Percentiles rank a stretch among this genome's conserved stretches.
Evolutionary conservation across 2,113 vertebrate genomes (phyloP).

Genomic region (Dasyurus viverrinus): DNA sequence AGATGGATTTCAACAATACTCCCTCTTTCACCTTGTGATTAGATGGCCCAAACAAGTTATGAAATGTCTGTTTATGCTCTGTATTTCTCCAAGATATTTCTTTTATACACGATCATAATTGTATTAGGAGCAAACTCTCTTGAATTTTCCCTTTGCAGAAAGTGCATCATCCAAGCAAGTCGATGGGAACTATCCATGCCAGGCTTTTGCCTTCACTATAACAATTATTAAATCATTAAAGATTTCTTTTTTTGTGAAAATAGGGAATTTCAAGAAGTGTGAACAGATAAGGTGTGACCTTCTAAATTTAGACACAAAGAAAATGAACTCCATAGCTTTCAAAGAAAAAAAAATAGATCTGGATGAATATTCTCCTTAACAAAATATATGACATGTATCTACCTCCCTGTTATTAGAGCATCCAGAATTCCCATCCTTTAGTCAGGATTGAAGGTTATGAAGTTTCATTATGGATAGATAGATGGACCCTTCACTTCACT

Average conservation of each 20-base stretch:
- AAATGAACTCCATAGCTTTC: not conserved
- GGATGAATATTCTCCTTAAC: not conserved
- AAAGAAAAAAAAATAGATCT: not conserved
- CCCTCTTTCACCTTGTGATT: not conserved
- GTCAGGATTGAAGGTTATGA: not conserved
- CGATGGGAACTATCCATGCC: not conserved
- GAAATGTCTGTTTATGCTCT: not conserved
- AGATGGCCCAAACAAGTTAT: not conserved
- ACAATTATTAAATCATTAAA: not conserved
- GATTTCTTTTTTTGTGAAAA: not conserved
- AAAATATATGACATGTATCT: not conserved
- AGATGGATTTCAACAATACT: not conserved
- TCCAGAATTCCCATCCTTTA: not conserved
- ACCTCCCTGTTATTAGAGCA: not conserved
- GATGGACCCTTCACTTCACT: not conserved
- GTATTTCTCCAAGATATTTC: not conserved
- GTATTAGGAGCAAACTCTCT: not conserved
- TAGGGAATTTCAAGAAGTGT: slow-evolving; percentile 14
- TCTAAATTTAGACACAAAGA: not conserved
- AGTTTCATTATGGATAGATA: not conserved
- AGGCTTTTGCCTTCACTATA: slow-evolving; percentile 25
- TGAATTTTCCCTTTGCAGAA: not conserved
- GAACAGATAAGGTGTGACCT: not conserved
- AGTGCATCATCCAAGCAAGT: not conserved
- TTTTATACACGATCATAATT: not conserved